Percentiles rank a stretch among this genome's conserved stretches.
These are phyloP conservation scores for Syrrhaptes paradoxus DNA, from an alignment of 2,113 vertebrate species.

Conservation along the genomic window DNA sequence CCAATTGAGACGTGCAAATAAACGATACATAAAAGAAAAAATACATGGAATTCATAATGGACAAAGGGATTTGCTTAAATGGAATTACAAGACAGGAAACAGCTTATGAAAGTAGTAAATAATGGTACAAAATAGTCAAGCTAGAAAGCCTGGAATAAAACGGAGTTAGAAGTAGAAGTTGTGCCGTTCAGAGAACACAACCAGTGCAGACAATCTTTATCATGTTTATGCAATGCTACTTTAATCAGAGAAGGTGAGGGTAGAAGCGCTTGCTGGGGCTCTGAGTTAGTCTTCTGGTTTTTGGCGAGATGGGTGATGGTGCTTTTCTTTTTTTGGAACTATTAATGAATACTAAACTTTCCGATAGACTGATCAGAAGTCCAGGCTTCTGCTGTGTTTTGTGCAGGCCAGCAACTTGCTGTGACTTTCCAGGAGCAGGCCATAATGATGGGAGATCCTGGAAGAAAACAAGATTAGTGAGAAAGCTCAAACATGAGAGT, in stretches of 20 bases:
- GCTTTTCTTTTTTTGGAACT: not conserved
- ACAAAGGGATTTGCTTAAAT: not conserved
- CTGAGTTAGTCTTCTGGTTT: not conserved
- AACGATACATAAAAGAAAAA: not conserved
- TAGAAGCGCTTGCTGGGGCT: not conserved
- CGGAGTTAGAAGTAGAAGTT: not conserved
- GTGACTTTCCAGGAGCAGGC: not conserved
- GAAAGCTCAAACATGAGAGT: not conserved
- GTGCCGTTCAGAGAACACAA: not conserved
- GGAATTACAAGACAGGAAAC: not conserved
- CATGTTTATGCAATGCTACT: not conserved
- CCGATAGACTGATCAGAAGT: accelerated
- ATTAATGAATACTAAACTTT: not conserved
- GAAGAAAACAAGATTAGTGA: not conserved
- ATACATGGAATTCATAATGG: not conserved
- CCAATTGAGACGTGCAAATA: not conserved
- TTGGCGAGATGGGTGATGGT: not conserved
- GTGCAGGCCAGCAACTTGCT: not conserved
- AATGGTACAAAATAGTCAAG: not conserved
- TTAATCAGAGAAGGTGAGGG: accelerated
- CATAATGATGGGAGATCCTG: not conserved
- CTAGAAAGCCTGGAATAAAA: not conserved
- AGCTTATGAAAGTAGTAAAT: not conserved
- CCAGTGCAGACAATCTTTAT: not conserved
- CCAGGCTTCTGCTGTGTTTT: not conserved